Conservation (phyloP, 2,797 vertebrate species). For the Rhincodon typus region DNA sequence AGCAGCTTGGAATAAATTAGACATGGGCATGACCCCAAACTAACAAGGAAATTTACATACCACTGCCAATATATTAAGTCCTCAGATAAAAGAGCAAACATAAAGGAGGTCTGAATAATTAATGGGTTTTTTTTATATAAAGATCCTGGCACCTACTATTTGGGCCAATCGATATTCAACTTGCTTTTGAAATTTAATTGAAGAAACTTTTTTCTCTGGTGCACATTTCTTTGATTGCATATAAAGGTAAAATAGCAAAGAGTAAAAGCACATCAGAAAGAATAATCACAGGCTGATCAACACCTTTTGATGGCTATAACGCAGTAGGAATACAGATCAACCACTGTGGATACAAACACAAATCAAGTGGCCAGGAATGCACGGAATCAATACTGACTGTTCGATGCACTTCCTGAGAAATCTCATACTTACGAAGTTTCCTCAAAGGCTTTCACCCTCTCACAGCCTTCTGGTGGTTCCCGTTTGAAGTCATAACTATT, state of each 20-base stretch:
- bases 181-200: background rate
- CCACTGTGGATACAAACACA: background rate
- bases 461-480: conserved; percentile 95
- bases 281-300: background rate
- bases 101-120: background rate
- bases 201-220: too few relatives aligned
- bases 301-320: background rate
- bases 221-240: too few relatives aligned
- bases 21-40: background rate
- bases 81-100: background rate
- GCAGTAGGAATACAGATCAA: background rate
- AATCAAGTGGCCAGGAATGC: background rate
- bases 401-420: background rate
- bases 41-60: background rate
- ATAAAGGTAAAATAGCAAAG: too few relatives aligned
- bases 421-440: conserved; percentile 79
- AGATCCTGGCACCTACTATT: background rate
- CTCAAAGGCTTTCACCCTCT: conserved; percentile 90
- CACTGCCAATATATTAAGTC: background rate
- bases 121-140: background rate
- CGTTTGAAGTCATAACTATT: conserved; percentile 99
- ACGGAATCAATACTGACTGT: background rate
- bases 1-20: background rate
- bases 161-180: background rate
- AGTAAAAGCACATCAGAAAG: background rate